Evolutionary conservation across 92 coral and sea anemone species (phyloP).

Genomic region (Virgularia gustaviana): DNA sequence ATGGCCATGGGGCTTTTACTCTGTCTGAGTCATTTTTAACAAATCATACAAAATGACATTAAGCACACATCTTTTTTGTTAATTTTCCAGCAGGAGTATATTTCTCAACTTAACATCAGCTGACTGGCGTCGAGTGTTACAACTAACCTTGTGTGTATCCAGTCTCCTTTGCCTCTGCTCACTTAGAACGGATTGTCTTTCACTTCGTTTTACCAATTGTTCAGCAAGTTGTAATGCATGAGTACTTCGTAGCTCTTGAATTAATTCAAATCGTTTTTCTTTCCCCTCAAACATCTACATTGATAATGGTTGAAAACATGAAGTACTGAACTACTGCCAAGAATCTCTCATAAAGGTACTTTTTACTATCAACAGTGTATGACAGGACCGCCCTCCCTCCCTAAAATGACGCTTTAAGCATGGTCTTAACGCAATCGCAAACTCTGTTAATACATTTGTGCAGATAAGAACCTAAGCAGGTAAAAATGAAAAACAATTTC

Average conservation of each 20-base stretch:
- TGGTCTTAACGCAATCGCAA: not conserved
- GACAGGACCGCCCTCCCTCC: too few species aligned
- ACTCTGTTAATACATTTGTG: not conserved
- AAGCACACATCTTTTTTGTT: not conserved
- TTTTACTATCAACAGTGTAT: too few species aligned
- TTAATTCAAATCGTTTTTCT: conserved; percentile 88
- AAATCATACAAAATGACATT: not conserved
- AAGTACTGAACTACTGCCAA: too few species aligned
- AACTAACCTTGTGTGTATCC: conserved; percentile 92
- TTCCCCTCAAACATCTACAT: conserved; percentile 97
- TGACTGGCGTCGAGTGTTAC: not conserved
- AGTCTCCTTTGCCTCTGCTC: conserved; percentile 88
- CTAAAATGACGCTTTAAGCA: not conserved
- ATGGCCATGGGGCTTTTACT: too few species aligned
- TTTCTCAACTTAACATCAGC: not conserved
- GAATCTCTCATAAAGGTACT: too few species aligned
- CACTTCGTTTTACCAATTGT: conserved; percentile 78
- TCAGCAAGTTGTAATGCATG: conserved; percentile 96
- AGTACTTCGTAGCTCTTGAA: conserved; percentile 92
- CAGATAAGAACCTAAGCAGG: too few species aligned
- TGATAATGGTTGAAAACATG: too few species aligned
- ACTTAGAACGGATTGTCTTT: conserved; percentile 82
- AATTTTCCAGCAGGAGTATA: too few species aligned
- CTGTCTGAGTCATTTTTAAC: too few species aligned
- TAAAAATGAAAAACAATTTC: too few species aligned